Evolutionary conservation across 2,113 vertebrate genomes (phyloP).

Genomic region (Salminus brasiliensis): DNA sequence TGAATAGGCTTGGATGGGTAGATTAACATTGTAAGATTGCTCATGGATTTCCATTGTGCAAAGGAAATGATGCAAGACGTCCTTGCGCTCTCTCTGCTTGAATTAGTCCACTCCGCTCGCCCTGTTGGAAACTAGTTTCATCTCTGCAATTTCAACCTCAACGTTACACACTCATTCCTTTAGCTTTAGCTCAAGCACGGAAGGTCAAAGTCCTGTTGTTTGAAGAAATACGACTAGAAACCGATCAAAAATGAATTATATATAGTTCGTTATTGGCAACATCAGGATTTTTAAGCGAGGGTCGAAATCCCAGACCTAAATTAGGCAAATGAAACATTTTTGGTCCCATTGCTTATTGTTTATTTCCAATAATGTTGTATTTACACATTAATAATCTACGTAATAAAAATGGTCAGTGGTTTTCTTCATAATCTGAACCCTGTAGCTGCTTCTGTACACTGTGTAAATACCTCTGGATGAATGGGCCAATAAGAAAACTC

Average conservation of each 20-base stretch:
- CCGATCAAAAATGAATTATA: too few species aligned
- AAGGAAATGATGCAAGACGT: slow-evolving; percentile 50
- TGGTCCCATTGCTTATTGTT: too few species aligned
- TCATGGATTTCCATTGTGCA: slow-evolving; percentile 57
- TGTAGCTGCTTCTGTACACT: too few species aligned
- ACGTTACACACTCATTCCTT: neutral
- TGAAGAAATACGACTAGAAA: neutral
- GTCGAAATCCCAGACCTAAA: too few species aligned
- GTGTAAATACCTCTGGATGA: too few species aligned
- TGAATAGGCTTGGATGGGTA: slow-evolving; percentile 67
- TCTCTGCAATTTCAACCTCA: slow-evolving; percentile 2
- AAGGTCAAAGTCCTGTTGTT: neutral
- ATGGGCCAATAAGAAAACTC: too few species aligned
- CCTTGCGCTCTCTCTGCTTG: slow-evolving; percentile 38
- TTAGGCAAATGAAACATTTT: neutral
- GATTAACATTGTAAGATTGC: slow-evolving; percentile 65
- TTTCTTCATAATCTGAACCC: too few species aligned
- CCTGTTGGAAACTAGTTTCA: neutral
- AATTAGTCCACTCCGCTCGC: slow-evolving; percentile 23
- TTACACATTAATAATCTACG: too few species aligned
- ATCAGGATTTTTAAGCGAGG: too few species aligned
- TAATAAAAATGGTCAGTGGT: too few species aligned
- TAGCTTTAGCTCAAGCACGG: neutral
- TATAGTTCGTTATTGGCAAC: too few species aligned
- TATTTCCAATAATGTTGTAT: too few species aligned